These are phyloP conservation scores for Trematocara stigmaticum DNA, from an alignment of 2,113 vertebrate genomes.

Conservation along the genomic window DNA sequence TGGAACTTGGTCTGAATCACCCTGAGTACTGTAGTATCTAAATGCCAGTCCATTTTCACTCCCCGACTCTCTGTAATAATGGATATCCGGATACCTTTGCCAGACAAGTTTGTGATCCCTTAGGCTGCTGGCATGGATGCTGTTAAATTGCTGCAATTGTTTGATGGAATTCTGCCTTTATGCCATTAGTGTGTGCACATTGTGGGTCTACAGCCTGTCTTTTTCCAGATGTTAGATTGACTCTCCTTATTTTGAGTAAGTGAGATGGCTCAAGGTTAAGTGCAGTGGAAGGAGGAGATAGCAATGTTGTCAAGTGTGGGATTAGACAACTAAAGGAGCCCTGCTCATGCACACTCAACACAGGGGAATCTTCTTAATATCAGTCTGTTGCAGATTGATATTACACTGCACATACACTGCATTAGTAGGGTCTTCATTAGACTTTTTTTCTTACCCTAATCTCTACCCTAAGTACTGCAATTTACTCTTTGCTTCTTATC, in stretches of 20 bases:
- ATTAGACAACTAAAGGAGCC: background rate
- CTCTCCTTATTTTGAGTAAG: background rate
- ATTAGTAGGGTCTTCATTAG: background rate
- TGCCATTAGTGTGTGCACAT: background rate
- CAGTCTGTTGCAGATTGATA: background rate
- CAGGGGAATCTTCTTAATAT: background rate
- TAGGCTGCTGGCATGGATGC: background rate
- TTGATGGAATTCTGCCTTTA: background rate
- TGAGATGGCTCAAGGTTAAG: background rate
- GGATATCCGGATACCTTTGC: background rate
- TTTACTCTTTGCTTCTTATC: background rate
- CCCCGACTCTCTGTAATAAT: background rate
- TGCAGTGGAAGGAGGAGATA: background rate
- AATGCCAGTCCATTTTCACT: background rate
- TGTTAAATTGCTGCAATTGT: background rate
- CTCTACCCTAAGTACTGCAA: background rate
- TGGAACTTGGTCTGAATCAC: rapidly evolving
- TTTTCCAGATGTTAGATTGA: background rate
- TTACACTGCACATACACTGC: background rate
- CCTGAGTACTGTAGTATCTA: background rate
- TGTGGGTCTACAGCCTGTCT: background rate
- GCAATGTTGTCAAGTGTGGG: background rate
- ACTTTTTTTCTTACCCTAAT: background rate
- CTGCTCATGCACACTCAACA: background rate
- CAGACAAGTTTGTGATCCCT: background rate